These are phyloP conservation scores for Gari tellinella DNA, from an alignment of 2,888 invertebrate species.

Conservation along the genomic window DNA sequence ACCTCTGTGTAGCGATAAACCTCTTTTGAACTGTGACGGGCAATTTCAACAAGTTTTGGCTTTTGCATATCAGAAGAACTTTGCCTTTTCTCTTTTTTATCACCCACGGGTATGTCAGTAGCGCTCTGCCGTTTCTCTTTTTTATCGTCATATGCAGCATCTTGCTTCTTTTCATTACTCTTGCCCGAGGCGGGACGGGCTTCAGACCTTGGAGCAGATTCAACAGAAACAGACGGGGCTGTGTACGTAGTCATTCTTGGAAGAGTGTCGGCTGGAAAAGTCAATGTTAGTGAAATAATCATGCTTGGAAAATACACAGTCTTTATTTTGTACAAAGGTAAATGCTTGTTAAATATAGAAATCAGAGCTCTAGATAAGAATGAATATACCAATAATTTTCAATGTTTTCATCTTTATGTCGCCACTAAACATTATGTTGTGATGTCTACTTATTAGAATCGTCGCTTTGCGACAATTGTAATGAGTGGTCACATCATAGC, in stretches of 20 bases:
- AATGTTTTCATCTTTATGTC: no score
- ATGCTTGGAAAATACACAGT: conserved; percentile 15
- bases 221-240: conserved; percentile 49
- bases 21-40: conserved; percentile 32
- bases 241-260: conserved; percentile 49
- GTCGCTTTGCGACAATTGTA: no score
- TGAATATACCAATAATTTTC: no score
- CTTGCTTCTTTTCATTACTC: not conserved
- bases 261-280: conserved; percentile 51
- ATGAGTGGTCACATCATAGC: no score
- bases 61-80: not conserved
- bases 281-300: conserved; percentile 52
- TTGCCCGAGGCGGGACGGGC: not conserved
- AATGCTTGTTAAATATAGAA: no score
- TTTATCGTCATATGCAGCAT: no score
- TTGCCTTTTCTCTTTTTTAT: conserved; percentile 12
- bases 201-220: conserved; percentile 12
- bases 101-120: not conserved
- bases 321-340: no score
- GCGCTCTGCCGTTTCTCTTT: conserved; percentile 6
- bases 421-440: no score
- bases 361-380: no score
- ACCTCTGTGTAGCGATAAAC: conserved; percentile 33
- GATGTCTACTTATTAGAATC: no score
- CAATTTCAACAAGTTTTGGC: conserved; percentile 41